Conservation (phyloP, 2,113 vertebrate species). For the Mohoua ochrocephala region DNA sequence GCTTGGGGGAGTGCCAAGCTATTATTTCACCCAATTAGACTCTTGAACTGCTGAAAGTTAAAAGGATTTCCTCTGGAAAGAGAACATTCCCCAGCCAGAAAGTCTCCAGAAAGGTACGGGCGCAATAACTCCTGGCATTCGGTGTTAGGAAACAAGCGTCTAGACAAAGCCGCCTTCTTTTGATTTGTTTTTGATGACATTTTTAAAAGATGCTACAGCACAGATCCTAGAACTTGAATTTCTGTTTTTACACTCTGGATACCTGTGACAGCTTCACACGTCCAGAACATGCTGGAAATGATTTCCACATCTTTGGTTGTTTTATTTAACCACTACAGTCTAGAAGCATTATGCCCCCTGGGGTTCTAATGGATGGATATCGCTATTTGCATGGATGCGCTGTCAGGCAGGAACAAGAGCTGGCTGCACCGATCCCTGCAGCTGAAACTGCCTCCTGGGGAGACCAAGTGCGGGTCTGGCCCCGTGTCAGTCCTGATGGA, state of each 20-base stretch:
- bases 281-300: not conserved
- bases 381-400: accelerated
- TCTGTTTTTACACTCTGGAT: not conserved
- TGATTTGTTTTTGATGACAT: not conserved
- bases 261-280: not conserved
- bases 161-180: slow-evolving; percentile 18
- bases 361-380: not conserved
- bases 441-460: not conserved
- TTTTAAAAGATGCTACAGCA: not conserved
- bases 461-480: accelerated
- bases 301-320: not conserved
- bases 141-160: not conserved
- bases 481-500: not conserved
- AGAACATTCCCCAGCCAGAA: slow-evolving; percentile 61
- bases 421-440: accelerated
- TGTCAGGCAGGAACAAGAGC: not conserved
- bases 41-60: slow-evolving; percentile 63
- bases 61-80: slow-evolving; percentile 74
- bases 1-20: slow-evolving; percentile 44
- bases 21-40: slow-evolving; percentile 51
- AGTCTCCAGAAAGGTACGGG: slow-evolving; percentile 53
- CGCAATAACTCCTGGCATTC: slow-evolving; percentile 44
- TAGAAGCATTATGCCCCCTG: not conserved
- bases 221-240: not conserved
- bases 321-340: not conserved